These are phyloP conservation scores for Leucopsar rothschildi DNA, from an alignment of 2,113 vertebrate genomes.

Conservation along the genomic window DNA sequence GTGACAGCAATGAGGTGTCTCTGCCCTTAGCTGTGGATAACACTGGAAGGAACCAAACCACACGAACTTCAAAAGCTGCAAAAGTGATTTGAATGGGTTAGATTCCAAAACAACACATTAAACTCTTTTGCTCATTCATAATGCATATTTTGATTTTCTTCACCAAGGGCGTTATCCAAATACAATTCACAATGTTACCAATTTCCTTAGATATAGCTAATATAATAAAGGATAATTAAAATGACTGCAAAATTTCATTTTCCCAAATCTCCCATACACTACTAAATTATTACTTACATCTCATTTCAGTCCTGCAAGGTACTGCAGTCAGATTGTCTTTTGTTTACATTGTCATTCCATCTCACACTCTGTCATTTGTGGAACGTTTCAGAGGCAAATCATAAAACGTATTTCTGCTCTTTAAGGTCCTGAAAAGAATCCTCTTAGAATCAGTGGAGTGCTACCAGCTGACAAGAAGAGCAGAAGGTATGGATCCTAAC, in stretches of 20 bases:
- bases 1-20: background rate
- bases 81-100: background rate
- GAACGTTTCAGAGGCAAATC: background rate
- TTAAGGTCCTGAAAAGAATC: background rate
- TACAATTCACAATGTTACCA: background rate
- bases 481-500: background rate
- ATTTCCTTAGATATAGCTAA: background rate
- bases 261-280: background rate
- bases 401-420: background rate
- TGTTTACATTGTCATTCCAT: background rate
- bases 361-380: background rate
- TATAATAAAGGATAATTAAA: conserved; percentile 3
- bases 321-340: background rate
- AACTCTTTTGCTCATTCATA: background rate
- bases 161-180: background rate
- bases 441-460: background rate
- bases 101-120: background rate
- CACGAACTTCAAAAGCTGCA: background rate
- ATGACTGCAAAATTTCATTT: background rate
- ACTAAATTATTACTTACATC: background rate
- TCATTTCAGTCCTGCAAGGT: background rate
- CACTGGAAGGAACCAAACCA: background rate
- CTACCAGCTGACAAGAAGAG: background rate
- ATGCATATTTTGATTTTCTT: background rate
- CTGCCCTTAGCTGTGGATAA: background rate